Evolutionary conservation across 2,888 invertebrate genomes (phyloP).

Genomic region (Nomada ferruginata): DNA sequence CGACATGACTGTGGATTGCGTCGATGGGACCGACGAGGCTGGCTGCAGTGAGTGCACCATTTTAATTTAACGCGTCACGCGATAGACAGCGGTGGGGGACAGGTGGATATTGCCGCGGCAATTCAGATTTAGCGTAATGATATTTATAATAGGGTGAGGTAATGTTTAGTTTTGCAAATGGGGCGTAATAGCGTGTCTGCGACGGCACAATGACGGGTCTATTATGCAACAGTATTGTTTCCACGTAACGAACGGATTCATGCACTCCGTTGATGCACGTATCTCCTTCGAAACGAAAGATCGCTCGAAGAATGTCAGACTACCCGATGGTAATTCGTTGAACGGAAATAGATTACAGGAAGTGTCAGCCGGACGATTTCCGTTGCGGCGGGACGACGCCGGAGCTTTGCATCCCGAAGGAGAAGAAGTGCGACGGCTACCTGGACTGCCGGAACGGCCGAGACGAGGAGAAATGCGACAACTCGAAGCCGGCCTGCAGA

Average conservation of each 20-base stretch:
- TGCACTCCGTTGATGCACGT: too few species aligned
- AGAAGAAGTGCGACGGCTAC: constrained; percentile 96
- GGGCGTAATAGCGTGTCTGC: background rate
- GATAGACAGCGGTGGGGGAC: too few species aligned
- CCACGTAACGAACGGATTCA: background rate
- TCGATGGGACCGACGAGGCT: constrained; percentile 97
- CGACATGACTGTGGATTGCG: constrained; percentile 97
- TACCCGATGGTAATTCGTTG: too few species aligned
- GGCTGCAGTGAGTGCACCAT: constrained; percentile 93
- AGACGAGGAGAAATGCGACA: constrained; percentile 91
- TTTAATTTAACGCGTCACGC: constrained; percentile 28
- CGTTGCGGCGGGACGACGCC: constrained; percentile 90
- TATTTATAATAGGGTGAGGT: background rate
- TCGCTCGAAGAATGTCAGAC: background rate
- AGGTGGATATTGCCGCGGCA: background rate
- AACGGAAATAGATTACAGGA: constrained; percentile 87
- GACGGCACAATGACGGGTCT: background rate
- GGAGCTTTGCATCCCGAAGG: constrained; percentile 93
- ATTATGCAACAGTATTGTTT: background rate
- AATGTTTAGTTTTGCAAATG: background rate
- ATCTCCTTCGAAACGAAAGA: background rate
- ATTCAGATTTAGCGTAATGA: background rate
- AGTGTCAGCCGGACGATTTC: constrained; percentile 94
- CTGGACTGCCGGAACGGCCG: constrained; percentile 93
- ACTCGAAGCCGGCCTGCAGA: constrained; percentile 87